A percentile compares a stretch with the other conserved stretches of the same genome.
Conservation (phyloP, 2,888 invertebrate species). For the Nematopogon swammerdamellus region DNA sequence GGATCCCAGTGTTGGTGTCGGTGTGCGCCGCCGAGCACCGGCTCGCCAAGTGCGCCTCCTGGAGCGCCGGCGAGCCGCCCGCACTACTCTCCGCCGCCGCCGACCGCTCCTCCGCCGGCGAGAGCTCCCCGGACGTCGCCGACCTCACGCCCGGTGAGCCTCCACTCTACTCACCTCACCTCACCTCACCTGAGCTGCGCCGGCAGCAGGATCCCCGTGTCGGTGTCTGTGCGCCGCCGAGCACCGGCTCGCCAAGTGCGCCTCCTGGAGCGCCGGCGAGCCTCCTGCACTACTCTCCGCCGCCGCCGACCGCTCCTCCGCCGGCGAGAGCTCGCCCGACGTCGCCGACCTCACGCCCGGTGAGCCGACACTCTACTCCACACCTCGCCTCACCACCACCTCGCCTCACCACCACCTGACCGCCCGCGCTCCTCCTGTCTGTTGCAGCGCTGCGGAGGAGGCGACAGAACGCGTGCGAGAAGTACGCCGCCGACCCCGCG, state of each 20-base stretch:
- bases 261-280: slow-evolving; percentile 64
- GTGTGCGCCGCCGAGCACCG: slow-evolving; percentile 50
- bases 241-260: slow-evolving; percentile 64
- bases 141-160: slow-evolving; percentile 56
- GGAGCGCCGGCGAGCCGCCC: slow-evolving; percentile 56
- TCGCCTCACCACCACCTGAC: slow-evolving; percentile 60
- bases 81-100: slow-evolving; percentile 22
- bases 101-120: slow-evolving; percentile 6
- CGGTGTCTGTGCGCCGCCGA: slow-evolving; percentile 49
- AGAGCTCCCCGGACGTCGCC: slow-evolving; percentile 19
- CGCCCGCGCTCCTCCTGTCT: slow-evolving; percentile 68
- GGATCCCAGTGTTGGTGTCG: slow-evolving; percentile 67
- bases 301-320: slow-evolving; percentile 12
- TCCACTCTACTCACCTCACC: too few species aligned
- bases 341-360: slow-evolving; percentile 56
- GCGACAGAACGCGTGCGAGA: slow-evolving; percentile 72
- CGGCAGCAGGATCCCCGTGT: slow-evolving; percentile 65
- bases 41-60: slow-evolving; percentile 68
- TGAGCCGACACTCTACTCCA: too few species aligned
- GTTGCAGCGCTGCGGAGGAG: slow-evolving; percentile 62
- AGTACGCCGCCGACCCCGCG: slow-evolving; percentile 82
- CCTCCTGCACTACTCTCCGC: slow-evolving; percentile 26
- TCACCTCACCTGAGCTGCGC: too few species aligned
- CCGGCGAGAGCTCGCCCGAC: slow-evolving; percentile 12
- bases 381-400: too few species aligned